Evolutionary conservation across 1,140 invertebrate species (phyloP).

Genomic region (Drosophila ohnishii): DNA sequence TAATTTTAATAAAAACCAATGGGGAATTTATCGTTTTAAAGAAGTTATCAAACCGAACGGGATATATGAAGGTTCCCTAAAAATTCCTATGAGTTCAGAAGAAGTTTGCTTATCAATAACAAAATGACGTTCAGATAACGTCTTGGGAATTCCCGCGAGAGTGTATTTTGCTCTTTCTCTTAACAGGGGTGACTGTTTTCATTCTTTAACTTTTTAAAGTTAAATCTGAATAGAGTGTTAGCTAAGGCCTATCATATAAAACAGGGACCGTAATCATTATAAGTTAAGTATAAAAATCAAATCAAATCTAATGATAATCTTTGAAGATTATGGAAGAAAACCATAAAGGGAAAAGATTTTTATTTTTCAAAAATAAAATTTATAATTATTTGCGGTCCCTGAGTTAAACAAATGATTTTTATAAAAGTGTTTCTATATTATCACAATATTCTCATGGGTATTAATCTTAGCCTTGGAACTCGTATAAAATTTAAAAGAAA

Average conservation of each 20-base stretch:
- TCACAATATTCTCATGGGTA: background rate
- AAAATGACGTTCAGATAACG: background rate
- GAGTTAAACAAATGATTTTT: too few species aligned
- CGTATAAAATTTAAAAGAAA: background rate
- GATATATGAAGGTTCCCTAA: background rate
- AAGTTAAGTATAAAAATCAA: too few species aligned
- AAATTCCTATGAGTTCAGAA: background rate
- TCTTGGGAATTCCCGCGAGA: background rate
- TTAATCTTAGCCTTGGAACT: background rate
- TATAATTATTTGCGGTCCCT: too few species aligned
- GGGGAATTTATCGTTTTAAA: conserved; percentile 2
- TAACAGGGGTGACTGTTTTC: too few species aligned
- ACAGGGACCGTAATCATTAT: too few species aligned
- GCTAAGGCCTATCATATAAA: background rate
- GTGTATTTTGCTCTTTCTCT: background rate
- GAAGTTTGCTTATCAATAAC: background rate
- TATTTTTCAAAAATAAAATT: too few species aligned
- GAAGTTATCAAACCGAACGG: background rate
- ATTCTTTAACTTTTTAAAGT: background rate
- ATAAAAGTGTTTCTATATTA: background rate
- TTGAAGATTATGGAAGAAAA: too few species aligned
- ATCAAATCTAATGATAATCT: too few species aligned
- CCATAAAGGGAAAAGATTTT: too few species aligned
- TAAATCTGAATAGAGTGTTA: background rate
- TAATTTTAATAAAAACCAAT: background rate